Conservation (phyloP, 2,113 vertebrate genomes). For the Ctenomys sociabilis region DNA sequence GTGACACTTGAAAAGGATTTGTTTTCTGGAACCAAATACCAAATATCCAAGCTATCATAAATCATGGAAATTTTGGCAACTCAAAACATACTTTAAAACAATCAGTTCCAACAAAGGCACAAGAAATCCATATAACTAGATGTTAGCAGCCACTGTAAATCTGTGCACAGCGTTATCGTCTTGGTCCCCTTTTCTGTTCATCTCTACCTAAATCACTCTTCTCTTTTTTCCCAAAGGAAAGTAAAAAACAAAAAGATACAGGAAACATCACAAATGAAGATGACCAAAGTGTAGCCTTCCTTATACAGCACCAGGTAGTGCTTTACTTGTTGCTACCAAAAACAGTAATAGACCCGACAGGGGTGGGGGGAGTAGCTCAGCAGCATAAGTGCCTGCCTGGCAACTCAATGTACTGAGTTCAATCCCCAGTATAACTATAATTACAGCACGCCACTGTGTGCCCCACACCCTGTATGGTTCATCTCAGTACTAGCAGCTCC, state of each 20-base stretch:
- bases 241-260: slow-evolving; percentile 58
- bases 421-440: neutral
- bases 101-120: slow-evolving; percentile 75
- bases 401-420: no score
- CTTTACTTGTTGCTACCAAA: neutral
- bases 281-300: slow-evolving; percentile 62
- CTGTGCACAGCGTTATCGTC: slow-evolving; percentile 62
- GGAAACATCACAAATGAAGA: slow-evolving; percentile 58
- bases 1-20: slow-evolving; percentile 62
- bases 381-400: no score
- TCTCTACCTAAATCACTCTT: slow-evolving; percentile 55
- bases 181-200: slow-evolving; percentile 61
- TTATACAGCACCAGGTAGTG: neutral
- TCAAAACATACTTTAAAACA: slow-evolving; percentile 79
- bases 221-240: slow-evolving; percentile 68
- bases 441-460: neutral
- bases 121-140: slow-evolving; percentile 60
- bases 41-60: slow-evolving; percentile 79
- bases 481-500: neutral
- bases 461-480: neutral
- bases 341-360: neutral
- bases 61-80: slow-evolving; percentile 80
- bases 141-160: slow-evolving; percentile 71
- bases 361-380: no score
- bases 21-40: slow-evolving; percentile 81